Conservation (phyloP, 2,888 invertebrate species). For the Chymomyza caudatula region DNA sequence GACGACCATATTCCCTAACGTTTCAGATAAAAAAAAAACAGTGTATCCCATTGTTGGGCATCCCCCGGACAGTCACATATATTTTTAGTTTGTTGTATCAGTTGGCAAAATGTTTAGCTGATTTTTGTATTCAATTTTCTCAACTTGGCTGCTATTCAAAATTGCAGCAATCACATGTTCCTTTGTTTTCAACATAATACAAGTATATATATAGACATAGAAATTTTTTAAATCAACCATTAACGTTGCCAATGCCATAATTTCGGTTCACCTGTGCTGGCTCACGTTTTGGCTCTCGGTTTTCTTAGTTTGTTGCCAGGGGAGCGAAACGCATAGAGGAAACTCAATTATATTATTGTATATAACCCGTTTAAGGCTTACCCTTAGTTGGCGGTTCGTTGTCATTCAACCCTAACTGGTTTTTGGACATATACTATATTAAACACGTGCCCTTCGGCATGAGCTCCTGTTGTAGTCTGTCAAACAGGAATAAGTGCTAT, state of each 20-base stretch:
- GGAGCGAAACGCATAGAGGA: not conserved
- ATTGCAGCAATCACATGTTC: not conserved
- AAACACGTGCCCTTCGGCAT: not conserved
- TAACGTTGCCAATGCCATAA: not conserved
- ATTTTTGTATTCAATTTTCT: not conserved
- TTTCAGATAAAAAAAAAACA: not conserved
- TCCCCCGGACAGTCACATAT: too few relatives aligned
- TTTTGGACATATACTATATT: not conserved
- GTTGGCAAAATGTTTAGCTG: not conserved
- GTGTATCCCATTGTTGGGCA: too few relatives aligned
- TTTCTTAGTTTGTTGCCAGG: not conserved
- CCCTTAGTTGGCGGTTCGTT: not conserved
- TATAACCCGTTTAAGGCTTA: not conserved
- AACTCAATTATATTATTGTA: not conserved
- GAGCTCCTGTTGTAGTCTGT: not conserved
- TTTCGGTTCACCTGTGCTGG: not conserved
- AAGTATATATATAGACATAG: slow-evolving; percentile 16
- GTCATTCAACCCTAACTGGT: not conserved
- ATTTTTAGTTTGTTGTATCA: not conserved
- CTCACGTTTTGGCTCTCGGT: not conserved
- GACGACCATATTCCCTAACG: too few relatives aligned
- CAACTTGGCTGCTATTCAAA: not conserved
- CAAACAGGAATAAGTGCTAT: not conserved
- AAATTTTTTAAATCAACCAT: not conserved
- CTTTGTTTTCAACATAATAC: not conserved